Evolutionary conservation across 2,797 vertebrate species (phyloP).

Genomic region (Glyptemys insculpta): DNA sequence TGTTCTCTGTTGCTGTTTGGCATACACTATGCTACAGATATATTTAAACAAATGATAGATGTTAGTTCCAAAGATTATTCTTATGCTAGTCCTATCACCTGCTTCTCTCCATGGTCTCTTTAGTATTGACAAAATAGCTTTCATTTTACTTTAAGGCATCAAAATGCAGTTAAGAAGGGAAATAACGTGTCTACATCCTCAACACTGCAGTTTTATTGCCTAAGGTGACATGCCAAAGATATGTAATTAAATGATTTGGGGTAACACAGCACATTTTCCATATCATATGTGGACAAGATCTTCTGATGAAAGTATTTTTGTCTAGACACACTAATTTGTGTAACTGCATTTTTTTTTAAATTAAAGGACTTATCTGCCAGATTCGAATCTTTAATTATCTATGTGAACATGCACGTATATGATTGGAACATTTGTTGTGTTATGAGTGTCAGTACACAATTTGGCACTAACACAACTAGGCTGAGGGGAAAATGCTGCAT

Average conservation of each 20-base stretch:
- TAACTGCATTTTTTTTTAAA: not conserved
- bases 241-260: constrained; percentile 11
- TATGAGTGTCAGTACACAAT: not conserved
- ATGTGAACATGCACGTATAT: not conserved
- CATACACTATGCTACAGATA: not conserved
- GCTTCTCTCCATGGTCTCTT: constrained; percentile 37
- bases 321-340: not conserved
- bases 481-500: not conserved
- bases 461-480: not conserved
- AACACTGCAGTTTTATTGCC: constrained; percentile 43
- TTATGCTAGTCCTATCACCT: not conserved
- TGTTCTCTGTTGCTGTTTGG: not conserved
- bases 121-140: constrained; percentile 14
- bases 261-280: constrained; percentile 27
- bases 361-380: not conserved
- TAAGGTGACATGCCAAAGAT: constrained; percentile 3
- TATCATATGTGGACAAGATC: not conserved
- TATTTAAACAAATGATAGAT: not conserved
- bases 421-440: not conserved
- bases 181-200: constrained; percentile 13
- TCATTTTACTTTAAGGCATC: constrained; percentile 47
- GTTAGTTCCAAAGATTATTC: not conserved
- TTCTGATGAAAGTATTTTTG: constrained; percentile 26
- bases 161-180: constrained; percentile 30
- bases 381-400: not conserved